Evolutionary conservation across 2,113 vertebrate genomes (phyloP).

Genomic region (Oreochromis tanganicae): DNA sequence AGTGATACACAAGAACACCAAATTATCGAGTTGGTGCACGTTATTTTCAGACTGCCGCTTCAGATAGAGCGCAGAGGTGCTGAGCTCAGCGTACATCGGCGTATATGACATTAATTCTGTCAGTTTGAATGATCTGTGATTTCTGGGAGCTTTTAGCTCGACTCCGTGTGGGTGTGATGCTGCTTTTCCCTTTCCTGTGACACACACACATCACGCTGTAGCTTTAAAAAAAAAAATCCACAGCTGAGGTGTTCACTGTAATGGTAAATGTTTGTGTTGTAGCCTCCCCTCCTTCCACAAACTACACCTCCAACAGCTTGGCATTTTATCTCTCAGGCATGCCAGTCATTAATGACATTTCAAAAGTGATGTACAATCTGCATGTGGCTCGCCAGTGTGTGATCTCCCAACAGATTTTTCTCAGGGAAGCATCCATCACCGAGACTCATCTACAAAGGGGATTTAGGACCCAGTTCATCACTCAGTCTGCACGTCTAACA

Average conservation of each 20-base stretch:
- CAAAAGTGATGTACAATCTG: constrained; percentile 30
- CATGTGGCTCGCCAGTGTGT: constrained; percentile 34
- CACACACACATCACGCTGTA: neutral
- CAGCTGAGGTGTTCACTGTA: neutral
- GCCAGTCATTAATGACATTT: constrained; percentile 48
- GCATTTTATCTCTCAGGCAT: neutral
- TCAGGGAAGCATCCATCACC: constrained; percentile 20
- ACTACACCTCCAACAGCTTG: neutral
- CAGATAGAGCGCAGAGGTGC: neutral
- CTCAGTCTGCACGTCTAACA: neutral
- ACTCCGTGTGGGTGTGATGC: neutral
- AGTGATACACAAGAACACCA: neutral
- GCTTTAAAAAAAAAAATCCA: neutral
- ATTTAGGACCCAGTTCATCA: constrained; percentile 4
- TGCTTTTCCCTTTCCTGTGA: neutral
- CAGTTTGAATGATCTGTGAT: neutral
- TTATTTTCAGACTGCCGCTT: neutral
- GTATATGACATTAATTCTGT: neutral
- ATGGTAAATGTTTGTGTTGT: neutral
- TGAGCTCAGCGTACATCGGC: neutral
- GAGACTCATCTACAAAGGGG: neutral
- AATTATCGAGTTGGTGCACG: neutral
- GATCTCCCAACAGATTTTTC: constrained; percentile 26
- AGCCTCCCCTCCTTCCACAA: neutral
- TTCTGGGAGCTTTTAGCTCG: neutral